Percentiles rank a stretch among this genome's conserved stretches.
Evolutionary conservation across 2,113 vertebrate genomes (phyloP).

Genomic region (Neomonachus schauinslandi): DNA sequence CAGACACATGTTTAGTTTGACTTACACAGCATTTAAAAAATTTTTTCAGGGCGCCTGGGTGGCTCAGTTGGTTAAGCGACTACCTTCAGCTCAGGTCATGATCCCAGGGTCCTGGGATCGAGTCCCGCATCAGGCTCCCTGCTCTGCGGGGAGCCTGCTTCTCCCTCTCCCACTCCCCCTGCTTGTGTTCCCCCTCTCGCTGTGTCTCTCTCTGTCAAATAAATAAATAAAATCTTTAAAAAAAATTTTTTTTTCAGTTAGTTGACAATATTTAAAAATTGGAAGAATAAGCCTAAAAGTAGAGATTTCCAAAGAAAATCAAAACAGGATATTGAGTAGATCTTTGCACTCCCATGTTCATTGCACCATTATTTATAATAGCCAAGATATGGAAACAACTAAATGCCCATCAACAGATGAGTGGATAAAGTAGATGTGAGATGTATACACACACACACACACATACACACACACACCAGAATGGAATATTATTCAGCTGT

Average conservation of each 20-base stretch:
- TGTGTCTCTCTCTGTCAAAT: no score
- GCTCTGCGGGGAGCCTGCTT: no score
- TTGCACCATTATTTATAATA: not conserved
- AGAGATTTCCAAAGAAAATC: not conserved
- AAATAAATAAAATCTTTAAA: no score
- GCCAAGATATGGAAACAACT: not conserved
- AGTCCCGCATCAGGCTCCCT: no score
- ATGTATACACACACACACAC: not conserved
- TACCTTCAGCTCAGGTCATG: no score
- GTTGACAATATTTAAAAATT: constrained; percentile 31
- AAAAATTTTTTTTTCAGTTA: not conserved
- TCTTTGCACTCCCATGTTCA: not conserved
- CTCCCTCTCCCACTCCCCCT: no score
- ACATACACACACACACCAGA: not conserved
- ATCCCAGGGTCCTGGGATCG: no score
- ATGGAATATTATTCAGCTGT: not conserved
- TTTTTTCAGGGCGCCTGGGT: not conserved
- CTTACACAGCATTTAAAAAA: not conserved
- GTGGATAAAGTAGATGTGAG: not conserved
- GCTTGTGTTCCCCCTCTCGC: no score
- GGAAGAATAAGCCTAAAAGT: not conserved
- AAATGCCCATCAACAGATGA: not conserved
- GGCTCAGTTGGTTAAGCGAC: no score
- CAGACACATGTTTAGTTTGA: constrained; percentile 13
- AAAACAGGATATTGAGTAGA: not conserved